These are phyloP conservation scores for Limanda limanda DNA, from an alignment of 2,113 vertebrate genomes.

Conservation along the genomic window DNA sequence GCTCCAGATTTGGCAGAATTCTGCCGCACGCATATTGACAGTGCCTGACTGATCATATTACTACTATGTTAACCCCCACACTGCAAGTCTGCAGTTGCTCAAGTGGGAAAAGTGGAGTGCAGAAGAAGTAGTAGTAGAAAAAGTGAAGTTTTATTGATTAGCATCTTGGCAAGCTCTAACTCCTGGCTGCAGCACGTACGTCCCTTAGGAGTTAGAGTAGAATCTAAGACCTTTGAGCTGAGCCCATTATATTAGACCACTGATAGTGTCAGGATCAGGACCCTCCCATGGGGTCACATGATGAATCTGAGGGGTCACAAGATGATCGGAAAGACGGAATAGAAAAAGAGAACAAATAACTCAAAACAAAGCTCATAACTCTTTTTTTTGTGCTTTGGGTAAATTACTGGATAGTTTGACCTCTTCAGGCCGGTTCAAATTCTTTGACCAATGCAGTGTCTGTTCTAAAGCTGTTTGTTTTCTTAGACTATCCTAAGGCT, in stretches of 20 bases:
- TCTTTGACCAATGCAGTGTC: too few relatives aligned
- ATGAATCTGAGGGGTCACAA: neutral
- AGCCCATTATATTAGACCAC: conserved; percentile 7
- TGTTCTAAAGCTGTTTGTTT: too few relatives aligned
- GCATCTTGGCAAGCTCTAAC: conserved; percentile 44
- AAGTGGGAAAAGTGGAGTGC: conserved; percentile 24
- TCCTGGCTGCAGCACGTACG: conserved; percentile 34
- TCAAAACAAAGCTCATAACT: neutral
- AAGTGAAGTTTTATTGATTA: conserved; percentile 61
- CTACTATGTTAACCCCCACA: conserved; percentile 55
- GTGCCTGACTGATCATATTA: conserved; percentile 66
- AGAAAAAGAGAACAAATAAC: neutral
- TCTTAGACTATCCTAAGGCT: too few relatives aligned
- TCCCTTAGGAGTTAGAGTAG: conserved; percentile 7
- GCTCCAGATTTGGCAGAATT: conserved; percentile 50
- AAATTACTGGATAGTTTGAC: neutral
- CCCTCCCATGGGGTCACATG: neutral
- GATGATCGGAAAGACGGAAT: conserved; percentile 4
- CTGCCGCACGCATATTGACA: conserved; percentile 64
- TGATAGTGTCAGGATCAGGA: conserved; percentile 11
- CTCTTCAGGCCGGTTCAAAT: neutral
- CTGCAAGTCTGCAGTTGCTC: conserved; percentile 46
- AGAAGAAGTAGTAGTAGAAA: conserved; percentile 26
- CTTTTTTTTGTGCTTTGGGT: neutral
- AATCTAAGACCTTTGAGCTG: conserved; percentile 1